Conservation (phyloP, 1,140 invertebrate genomes). For the Heliconius eleuchia region DNA sequence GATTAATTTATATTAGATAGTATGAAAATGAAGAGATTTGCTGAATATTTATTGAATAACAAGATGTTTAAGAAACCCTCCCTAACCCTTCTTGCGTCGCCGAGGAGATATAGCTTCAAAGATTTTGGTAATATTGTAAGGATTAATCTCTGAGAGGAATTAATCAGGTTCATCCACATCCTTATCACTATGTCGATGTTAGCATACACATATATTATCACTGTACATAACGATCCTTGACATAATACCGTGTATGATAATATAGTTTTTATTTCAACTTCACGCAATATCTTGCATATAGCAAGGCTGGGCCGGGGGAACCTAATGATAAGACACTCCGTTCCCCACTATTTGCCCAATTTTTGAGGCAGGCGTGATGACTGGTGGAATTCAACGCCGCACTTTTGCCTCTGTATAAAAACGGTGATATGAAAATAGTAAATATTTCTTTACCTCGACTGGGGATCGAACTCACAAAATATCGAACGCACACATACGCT, state of each 20-base stretch:
- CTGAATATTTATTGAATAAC: neutral
- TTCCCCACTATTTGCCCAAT: no score
- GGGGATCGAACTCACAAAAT: no score
- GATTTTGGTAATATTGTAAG: conserved; percentile 21
- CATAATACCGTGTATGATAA: neutral
- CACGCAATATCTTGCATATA: no score
- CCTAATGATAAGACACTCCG: no score
- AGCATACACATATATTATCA: neutral
- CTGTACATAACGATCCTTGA: neutral
- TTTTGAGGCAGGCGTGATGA: no score
- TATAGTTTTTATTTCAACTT: neutral
- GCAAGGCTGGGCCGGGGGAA: no score
- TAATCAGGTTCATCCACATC: conserved; percentile 26
- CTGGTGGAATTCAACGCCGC: no score
- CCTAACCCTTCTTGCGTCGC: neutral
- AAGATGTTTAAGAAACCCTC: conserved; percentile 3
- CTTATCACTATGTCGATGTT: conserved; percentile 16
- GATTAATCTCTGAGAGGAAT: conserved; percentile 24
- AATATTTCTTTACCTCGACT: no score
- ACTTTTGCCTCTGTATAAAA: no score
- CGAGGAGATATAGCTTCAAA: neutral
- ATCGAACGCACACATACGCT: no score
- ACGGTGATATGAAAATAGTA: no score
- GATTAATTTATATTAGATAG: no score
- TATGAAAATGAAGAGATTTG: neutral